Percentiles rank a stretch among this genome's conserved stretches.
Conservation (phyloP, 2,113 vertebrate species). For the Gopherus evgoodei region DNA sequence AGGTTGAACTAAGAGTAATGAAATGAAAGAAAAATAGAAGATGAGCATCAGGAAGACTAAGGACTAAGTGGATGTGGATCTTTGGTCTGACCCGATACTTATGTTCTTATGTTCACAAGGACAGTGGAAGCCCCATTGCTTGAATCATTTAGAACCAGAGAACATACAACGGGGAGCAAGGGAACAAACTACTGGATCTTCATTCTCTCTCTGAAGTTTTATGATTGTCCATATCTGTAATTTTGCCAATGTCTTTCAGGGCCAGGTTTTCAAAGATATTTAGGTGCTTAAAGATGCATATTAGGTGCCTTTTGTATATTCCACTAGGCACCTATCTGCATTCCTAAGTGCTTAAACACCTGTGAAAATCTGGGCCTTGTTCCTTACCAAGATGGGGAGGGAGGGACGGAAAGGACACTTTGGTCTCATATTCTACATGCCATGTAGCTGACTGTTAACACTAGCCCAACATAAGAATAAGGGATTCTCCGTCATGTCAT, state of each 20-base stretch:
- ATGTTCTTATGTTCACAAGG: neutral
- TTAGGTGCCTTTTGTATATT: neutral
- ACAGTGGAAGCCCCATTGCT: neutral
- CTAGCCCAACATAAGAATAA: neutral
- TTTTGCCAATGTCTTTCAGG: neutral
- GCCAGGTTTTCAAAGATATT: neutral
- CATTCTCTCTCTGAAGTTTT: neutral
- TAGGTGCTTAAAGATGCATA: neutral
- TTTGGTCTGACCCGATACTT: no score
- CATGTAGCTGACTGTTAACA: neutral
- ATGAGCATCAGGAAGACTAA: neutral
- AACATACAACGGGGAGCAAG: neutral
- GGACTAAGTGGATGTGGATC: neutral
- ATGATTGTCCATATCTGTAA: neutral
- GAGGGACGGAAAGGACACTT: neutral
- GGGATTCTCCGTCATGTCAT: neutral
- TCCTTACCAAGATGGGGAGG: accelerated
- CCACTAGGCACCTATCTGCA: neutral
- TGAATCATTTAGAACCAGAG: neutral
- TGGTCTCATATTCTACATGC: accelerated
- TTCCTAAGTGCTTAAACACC: neutral
- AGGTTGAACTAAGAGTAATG: neutral
- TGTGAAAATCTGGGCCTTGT: neutral
- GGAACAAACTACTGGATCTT: neutral
- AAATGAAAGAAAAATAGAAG: neutral